Conservation (phyloP, 2,797 vertebrate genomes). For the Spatula versicolor region DNA sequence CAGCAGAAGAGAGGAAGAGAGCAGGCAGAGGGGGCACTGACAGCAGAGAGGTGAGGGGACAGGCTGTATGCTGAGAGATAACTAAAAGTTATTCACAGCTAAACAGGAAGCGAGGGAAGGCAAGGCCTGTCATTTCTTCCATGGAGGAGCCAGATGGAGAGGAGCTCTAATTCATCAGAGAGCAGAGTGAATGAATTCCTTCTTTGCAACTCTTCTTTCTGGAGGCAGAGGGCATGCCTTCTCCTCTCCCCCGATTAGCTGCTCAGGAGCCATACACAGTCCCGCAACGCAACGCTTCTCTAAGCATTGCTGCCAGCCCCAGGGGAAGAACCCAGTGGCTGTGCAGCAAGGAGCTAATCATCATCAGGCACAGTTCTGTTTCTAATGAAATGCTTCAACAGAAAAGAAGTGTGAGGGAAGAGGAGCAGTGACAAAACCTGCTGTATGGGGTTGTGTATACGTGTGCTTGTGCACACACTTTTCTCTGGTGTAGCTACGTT, state of each 20-base stretch:
- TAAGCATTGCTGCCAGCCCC: constrained; percentile 13
- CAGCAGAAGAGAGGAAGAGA: not conserved
- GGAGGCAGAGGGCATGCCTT: not conserved
- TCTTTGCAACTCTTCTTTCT: not conserved
- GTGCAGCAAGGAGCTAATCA: not conserved
- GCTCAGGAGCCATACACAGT: not conserved
- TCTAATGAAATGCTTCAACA: not conserved
- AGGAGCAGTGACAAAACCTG: not conserved
- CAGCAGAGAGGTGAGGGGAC: not conserved
- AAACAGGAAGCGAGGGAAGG: not conserved
- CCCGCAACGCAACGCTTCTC: not conserved
- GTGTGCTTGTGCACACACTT: not conserved
- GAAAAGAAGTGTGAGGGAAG: not conserved
- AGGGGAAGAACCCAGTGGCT: not conserved
- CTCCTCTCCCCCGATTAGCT: not conserved
- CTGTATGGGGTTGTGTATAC: not conserved
- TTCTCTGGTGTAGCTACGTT: not conserved
- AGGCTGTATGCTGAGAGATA: not conserved
- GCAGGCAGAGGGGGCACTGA: not conserved
- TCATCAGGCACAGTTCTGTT: not conserved
- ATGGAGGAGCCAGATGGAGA: not conserved
- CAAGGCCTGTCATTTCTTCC: not conserved
- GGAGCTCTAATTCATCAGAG: not conserved
- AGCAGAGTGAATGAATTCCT: not conserved
- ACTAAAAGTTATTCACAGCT: not conserved